phyloP scores from a whole-genome alignment of 2,888 invertebrate species.

The Luperina nickerlii region DNA sequence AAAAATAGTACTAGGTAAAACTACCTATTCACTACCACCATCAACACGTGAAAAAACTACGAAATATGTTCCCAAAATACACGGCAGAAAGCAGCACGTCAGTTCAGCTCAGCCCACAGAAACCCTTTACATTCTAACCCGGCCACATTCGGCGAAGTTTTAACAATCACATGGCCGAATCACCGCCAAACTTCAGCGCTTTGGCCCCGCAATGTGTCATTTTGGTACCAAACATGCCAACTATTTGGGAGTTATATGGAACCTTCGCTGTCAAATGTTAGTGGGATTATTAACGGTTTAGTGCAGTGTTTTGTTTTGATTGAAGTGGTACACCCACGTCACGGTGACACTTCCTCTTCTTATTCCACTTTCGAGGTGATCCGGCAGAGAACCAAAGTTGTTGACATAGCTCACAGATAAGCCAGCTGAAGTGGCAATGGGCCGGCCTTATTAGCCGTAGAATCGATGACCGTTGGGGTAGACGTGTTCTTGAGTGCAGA shows the following conservation, averaged over 20 bases:
- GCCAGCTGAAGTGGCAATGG: not conserved
- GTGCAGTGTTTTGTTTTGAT: conserved; percentile 35
- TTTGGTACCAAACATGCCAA: conserved; percentile 72
- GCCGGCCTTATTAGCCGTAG: not conserved
- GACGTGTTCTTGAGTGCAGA: not conserved
- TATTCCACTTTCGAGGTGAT: not conserved
- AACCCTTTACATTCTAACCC: conserved; percentile 36
- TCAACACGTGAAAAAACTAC: conserved; percentile 2
- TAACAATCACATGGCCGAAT: conserved; percentile 76
- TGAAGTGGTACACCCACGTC: not conserved
- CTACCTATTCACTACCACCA: not conserved
- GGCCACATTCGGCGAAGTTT: conserved; percentile 75
- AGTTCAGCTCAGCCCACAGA: conserved; percentile 9
- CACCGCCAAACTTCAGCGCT: conserved; percentile 75
- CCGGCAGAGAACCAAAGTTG: not conserved
- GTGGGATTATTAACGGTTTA: conserved; percentile 36
- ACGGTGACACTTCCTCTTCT: too few relatives aligned
- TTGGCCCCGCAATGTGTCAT: conserved; percentile 74
- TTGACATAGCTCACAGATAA: not conserved
- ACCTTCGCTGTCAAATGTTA: conserved; percentile 40
- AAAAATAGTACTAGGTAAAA: not conserved
- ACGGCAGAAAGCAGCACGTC: conserved; percentile 2
- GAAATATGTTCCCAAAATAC: conserved; percentile 10
- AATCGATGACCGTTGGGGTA: not conserved
- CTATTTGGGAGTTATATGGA: conserved; percentile 52